Evolutionary conservation across 2,113 vertebrate species (phyloP).

Genomic region (Nothocercus julius): DNA sequence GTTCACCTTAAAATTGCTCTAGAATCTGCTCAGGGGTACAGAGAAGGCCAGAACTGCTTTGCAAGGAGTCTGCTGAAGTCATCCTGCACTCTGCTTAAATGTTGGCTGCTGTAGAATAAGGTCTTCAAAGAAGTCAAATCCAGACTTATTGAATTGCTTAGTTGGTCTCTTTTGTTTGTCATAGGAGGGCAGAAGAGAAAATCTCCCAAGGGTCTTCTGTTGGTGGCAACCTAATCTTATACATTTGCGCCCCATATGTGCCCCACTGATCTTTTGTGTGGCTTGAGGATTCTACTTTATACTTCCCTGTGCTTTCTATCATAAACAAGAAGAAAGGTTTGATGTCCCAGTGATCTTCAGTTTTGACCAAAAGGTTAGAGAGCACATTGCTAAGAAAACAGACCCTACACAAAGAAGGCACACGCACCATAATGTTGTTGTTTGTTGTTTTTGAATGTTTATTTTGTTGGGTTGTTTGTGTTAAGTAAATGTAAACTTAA

Average conservation of each 20-base stretch:
- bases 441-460: too few relatives aligned
- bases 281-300: neutral
- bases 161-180: neutral
- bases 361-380: neutral
- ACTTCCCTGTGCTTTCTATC: neutral
- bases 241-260: neutral
- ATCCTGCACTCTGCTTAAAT: neutral
- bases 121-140: neutral
- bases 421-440: neutral
- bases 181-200: neutral
- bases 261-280: neutral
- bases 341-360: neutral
- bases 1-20: neutral
- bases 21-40: neutral
- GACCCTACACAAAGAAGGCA: neutral
- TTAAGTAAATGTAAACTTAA: too few relatives aligned
- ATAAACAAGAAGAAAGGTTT: rapidly evolving
- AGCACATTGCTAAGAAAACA: neutral
- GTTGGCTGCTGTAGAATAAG: neutral
- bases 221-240: neutral
- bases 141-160: neutral
- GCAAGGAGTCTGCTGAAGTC: neutral
- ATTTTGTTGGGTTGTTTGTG: neutral
- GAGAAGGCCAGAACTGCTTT: neutral
- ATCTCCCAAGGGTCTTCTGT: neutral